phyloP scores from a whole-genome alignment of 2,888 invertebrate genomes.

The Ochropacha duplaris region DNA sequence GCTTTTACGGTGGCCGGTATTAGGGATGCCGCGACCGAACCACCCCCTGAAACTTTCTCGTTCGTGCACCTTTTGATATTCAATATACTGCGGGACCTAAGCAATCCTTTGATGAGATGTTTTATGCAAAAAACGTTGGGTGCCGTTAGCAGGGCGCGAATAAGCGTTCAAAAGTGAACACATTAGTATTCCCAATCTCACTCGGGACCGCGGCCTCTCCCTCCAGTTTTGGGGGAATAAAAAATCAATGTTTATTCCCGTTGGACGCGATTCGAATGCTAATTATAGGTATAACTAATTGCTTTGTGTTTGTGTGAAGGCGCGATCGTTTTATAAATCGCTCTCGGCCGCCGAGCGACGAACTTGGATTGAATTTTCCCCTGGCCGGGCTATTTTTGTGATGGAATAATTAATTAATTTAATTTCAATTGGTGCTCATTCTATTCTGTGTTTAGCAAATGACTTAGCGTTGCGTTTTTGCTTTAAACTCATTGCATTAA shows the following conservation, averaged over 20 bases:
- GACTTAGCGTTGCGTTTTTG: background rate
- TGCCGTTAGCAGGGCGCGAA: slow-evolving; percentile 76
- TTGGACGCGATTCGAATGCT: slow-evolving; percentile 76
- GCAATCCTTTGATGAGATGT: slow-evolving; percentile 84
- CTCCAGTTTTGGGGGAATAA: slow-evolving; percentile 77
- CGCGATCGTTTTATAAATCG: slow-evolving; percentile 54
- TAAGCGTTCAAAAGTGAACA: slow-evolving; percentile 80
- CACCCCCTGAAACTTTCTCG: slow-evolving; percentile 70
- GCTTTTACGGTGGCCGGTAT: slow-evolving; percentile 73
- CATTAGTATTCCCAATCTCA: slow-evolving; percentile 78
- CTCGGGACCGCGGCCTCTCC: slow-evolving; percentile 57
- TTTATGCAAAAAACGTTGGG: slow-evolving; percentile 83
- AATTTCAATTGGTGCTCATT: slow-evolving; percentile 27
- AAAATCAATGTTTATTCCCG: slow-evolving; percentile 82
- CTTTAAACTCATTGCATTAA: background rate
- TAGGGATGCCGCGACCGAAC: slow-evolving; percentile 68
- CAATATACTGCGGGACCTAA: slow-evolving; percentile 79
- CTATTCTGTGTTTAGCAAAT: background rate
- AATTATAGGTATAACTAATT: slow-evolving; percentile 77
- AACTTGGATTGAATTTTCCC: slow-evolving; percentile 40
- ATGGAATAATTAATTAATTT: slow-evolving; percentile 39
- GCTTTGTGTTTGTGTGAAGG: slow-evolving; percentile 69
- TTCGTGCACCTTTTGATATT: slow-evolving; percentile 81
- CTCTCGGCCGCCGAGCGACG: slow-evolving; percentile 34
- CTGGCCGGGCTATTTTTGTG: slow-evolving; percentile 22